Evolutionary conservation across 2,113 vertebrate species (phyloP).

Genomic region (Asarcornis scutulata): DNA sequence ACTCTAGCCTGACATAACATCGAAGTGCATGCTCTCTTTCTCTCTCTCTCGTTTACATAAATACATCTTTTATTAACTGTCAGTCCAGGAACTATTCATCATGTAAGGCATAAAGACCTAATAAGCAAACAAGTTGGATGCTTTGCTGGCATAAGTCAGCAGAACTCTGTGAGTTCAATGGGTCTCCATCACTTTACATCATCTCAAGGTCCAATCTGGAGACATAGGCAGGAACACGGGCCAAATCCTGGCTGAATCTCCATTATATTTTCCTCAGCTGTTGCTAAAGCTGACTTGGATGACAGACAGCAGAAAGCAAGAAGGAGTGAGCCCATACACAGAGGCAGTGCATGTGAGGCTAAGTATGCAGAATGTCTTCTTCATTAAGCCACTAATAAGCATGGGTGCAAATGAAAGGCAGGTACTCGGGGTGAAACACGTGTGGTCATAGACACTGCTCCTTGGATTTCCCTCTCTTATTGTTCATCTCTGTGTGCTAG

Average conservation of each 20-base stretch:
- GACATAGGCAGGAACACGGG: neutral
- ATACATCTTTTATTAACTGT: conserved; percentile 22
- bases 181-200: neutral
- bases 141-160: neutral
- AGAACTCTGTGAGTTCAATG: neutral
- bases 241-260: neutral
- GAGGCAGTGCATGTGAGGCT: neutral
- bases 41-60: conserved; percentile 41
- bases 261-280: neutral
- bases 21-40: neutral
- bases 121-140: conserved; percentile 10
- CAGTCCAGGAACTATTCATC: neutral
- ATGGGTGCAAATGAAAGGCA: neutral
- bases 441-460: fast-evolving
- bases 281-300: neutral
- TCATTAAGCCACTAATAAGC: neutral
- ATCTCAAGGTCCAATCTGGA: neutral
- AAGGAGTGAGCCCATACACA: neutral
- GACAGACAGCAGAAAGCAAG: neutral
- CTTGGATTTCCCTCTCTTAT: neutral
- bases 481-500: fast-evolving
- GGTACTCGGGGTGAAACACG: neutral
- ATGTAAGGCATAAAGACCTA: conserved; percentile 7
- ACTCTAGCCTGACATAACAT: neutral
- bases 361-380: neutral